A percentile compares a stretch with the other conserved stretches of the same genome.
Evolutionary conservation across 92 coral and sea anemone genomes (phyloP).

Genomic region (Actinostola sp.): DNA sequence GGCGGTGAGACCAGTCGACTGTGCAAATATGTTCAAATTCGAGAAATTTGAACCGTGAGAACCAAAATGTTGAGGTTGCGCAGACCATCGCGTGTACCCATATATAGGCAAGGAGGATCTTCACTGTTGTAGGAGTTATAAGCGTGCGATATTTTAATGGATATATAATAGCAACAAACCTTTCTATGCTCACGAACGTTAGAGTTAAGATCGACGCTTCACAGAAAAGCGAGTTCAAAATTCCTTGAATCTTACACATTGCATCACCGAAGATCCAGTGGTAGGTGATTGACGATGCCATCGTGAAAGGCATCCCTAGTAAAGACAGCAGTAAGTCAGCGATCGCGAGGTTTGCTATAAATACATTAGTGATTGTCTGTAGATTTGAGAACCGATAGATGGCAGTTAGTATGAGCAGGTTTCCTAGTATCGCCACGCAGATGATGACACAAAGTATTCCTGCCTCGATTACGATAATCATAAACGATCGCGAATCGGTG

Average conservation of each 20-base stretch:
- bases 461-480: constrained; percentile 43
- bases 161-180: constrained; percentile 70
- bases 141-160: constrained; percentile 66
- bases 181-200: constrained; percentile 75
- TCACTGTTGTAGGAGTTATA: constrained; percentile 65
- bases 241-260: constrained; percentile 76
- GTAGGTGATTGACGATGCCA: constrained; percentile 66
- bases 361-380: constrained; percentile 83
- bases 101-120: constrained; percentile 48
- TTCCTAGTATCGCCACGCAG: constrained; percentile 54
- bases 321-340: constrained; percentile 75
- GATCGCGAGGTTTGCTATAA: constrained; percentile 68
- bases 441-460: constrained; percentile 60
- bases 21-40: constrained; percentile 74
- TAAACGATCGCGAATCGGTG: not conserved
- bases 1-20: constrained; percentile 67
- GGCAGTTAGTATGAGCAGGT: constrained; percentile 61
- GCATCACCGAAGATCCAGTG: constrained; percentile 70
- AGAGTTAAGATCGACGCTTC: constrained; percentile 81
- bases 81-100: constrained; percentile 68
- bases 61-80: constrained; percentile 63
- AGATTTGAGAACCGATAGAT: constrained; percentile 65
- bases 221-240: constrained; percentile 68
- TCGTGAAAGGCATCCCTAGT: constrained; percentile 83
- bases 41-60: constrained; percentile 63